Evolutionary conservation across 2,888 invertebrate species (phyloP).

Genomic region (Macrosiphum euphorbiae): DNA sequence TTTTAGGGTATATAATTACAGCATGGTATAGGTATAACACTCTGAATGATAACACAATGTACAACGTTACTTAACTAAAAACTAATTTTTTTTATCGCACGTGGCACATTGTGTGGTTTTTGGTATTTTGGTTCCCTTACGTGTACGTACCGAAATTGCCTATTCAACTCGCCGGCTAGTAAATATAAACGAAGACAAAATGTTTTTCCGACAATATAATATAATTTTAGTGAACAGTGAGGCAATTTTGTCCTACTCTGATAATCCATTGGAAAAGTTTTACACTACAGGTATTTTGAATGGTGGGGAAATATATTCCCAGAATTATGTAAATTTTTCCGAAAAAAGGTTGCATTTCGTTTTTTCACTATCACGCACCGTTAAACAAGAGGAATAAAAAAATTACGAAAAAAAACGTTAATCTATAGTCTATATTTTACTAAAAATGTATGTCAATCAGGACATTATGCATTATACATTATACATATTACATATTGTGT

Average conservation of each 20-base stretch:
- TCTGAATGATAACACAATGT: neutral
- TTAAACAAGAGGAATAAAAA: neutral
- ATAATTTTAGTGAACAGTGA: neutral
- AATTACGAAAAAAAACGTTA: neutral
- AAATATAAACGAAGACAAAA: neutral
- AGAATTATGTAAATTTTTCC: neutral
- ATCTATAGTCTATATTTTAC: neutral
- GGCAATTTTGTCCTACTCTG: neutral
- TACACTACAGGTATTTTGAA: neutral
- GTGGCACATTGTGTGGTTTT: neutral
- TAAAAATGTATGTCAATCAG: neutral
- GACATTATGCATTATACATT: neutral
- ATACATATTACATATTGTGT: neutral
- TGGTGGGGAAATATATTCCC: neutral
- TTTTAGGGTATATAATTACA: neutral
- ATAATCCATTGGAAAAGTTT: neutral
- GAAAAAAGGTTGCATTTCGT: neutral
- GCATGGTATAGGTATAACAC: neutral
- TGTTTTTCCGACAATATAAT: neutral
- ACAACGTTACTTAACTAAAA: neutral
- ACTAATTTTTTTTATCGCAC: neutral
- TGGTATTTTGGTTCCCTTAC: neutral
- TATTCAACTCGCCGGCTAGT: slow-evolving; percentile 20
- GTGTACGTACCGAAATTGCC: slow-evolving; percentile 45
- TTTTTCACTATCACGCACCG: neutral